Conservation (phyloP, 2,113 vertebrate species). For the Cyphomyrus plagiostoma region DNA sequence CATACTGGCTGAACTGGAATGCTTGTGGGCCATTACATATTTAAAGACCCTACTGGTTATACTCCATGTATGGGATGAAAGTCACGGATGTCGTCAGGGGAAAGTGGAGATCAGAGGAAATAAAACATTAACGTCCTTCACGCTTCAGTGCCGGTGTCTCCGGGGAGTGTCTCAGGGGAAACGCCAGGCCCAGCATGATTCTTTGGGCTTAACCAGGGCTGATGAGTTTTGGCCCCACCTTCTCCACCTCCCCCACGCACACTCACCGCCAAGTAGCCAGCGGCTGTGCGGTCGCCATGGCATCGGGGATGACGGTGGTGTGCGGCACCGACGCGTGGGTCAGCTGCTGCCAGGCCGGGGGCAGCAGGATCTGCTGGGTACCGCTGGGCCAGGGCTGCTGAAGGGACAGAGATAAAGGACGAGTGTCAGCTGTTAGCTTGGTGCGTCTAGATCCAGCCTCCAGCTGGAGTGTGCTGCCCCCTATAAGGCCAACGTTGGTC, state of each 20-base stretch:
- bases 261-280: slow-evolving; percentile 92
- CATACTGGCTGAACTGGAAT: not conserved
- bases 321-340: slow-evolving; percentile 97
- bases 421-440: not conserved
- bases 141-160: not conserved
- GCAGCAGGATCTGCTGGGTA: slow-evolving; percentile 94
- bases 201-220: not conserved
- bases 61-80: not conserved
- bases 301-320: slow-evolving; percentile 84
- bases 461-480: not conserved
- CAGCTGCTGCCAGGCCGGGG: slow-evolving; percentile 94
- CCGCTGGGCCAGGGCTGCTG: slow-evolving; percentile 96
- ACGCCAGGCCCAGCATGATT: not conserved
- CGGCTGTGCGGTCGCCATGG: slow-evolving; percentile 85
- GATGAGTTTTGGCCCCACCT: not conserved
- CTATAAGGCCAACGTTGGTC: not conserved
- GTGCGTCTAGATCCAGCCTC: not conserved
- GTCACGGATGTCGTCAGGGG: not conserved
- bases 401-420: slow-evolving; percentile 2
- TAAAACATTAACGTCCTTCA: not conserved
- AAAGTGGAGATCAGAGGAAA: not conserved
- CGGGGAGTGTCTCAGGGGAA: not conserved
- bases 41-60: not conserved
- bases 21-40: not conserved
- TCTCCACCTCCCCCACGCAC: slow-evolving; percentile 7